Conservation (phyloP, 2,797 vertebrate species). For the Cryptoblepharus egeriae region DNA sequence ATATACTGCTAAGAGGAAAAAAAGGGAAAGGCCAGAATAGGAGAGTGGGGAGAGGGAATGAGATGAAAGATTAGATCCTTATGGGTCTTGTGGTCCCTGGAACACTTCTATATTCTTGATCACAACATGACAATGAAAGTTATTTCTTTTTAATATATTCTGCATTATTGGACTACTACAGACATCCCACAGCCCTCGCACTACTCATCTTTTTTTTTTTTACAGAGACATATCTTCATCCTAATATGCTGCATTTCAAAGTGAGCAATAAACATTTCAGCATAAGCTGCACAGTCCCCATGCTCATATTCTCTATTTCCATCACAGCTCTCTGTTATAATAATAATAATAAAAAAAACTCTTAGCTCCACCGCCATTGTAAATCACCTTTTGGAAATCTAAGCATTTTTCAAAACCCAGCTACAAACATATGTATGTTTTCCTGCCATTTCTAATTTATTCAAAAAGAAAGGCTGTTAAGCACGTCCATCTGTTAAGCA, state of each 20-base stretch:
- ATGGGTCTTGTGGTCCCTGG: conserved; percentile 72
- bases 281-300: conserved; percentile 73
- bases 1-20: conserved; percentile 6
- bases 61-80: conserved; percentile 74
- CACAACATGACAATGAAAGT: conserved; percentile 62
- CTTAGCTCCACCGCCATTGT: conserved; percentile 65
- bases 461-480: conserved; percentile 39
- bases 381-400: conserved; percentile 70
- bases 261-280: conserved; percentile 81
- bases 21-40: conserved; percentile 48
- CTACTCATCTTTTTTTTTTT: conserved; percentile 47
- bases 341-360: conserved; percentile 41
- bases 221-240: conserved; percentile 63
- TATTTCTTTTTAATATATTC: conserved; percentile 67
- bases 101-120: conserved; percentile 77
- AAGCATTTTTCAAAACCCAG: conserved; percentile 57
- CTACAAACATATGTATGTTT: conserved; percentile 48
- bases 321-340: conserved; percentile 70
- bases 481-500: neutral
- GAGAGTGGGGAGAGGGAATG: conserved; percentile 49
- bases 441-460: conserved; percentile 2
- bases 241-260: conserved; percentile 73
- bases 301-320: conserved; percentile 75
- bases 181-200: conserved; percentile 56
- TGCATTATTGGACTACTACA: conserved; percentile 73